Conservation (phyloP, 2,113 vertebrate genomes). For the Taxidea taxus region DNA sequence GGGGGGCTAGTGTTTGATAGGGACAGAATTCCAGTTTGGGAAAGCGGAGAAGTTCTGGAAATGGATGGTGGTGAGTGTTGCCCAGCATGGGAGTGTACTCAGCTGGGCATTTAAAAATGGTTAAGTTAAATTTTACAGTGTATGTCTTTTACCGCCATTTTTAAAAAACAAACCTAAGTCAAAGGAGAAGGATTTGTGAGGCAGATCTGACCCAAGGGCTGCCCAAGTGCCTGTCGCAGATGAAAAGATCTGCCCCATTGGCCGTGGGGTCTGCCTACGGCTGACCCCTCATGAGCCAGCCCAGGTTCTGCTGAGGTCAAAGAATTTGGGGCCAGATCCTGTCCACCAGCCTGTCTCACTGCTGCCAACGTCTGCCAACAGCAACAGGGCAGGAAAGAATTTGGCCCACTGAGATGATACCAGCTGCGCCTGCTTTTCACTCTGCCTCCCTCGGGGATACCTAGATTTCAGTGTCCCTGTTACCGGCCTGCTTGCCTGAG, state of each 20-base stretch:
- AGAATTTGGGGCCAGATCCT: accelerated
- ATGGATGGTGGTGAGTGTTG: accelerated
- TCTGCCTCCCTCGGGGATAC: background rate
- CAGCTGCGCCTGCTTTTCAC: accelerated
- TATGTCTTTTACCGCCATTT: background rate
- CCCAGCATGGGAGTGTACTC: accelerated
- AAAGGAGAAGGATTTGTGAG: background rate
- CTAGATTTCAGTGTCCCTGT: background rate
- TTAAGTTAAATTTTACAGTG: no score
- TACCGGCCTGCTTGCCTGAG: background rate
- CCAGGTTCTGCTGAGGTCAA: background rate
- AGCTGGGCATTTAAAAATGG: no score
- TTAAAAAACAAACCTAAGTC: background rate
- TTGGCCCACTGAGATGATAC: no score
- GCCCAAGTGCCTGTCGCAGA: accelerated
- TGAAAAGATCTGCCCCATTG: background rate
- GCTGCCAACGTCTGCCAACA: no score
- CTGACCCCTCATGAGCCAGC: background rate
- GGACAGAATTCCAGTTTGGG: background rate
- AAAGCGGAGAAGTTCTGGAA: background rate
- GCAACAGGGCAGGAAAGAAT: background rate
- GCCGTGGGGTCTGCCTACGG: no score
- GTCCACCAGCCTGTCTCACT: no score
- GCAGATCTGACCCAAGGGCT: background rate
- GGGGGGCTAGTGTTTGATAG: background rate